A percentile compares a stretch with the other conserved stretches of the same genome.
These are phyloP conservation scores for Drosophila orosa DNA, from an alignment of 1,140 invertebrate genomes.

Conservation along the genomic window DNA sequence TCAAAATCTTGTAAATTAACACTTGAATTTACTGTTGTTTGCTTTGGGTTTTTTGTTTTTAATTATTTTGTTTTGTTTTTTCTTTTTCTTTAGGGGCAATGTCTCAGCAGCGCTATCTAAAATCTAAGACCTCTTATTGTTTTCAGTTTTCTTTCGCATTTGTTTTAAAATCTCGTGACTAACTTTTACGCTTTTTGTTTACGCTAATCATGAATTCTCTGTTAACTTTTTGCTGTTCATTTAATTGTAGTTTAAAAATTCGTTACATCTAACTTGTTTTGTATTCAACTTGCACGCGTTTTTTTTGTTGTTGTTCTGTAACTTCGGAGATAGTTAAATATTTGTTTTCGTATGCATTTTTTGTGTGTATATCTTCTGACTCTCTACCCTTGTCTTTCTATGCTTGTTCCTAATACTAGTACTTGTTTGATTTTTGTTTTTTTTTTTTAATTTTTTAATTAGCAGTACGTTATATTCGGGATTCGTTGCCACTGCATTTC, in stretches of 20 bases:
- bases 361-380: conserved; percentile 14
- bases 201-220: conserved; percentile 74
- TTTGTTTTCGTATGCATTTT: conserved; percentile 30
- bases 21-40: conserved; percentile 9
- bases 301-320: conserved; percentile 30
- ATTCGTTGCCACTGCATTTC: conserved; percentile 34
- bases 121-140: conserved; percentile 24
- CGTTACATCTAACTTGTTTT: conserved; percentile 38
- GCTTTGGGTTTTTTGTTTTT: background rate
- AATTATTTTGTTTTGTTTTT: background rate
- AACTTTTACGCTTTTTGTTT: conserved; percentile 31
- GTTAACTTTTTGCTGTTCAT: conserved; percentile 75
- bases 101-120: conserved; percentile 22
- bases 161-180: conserved; percentile 23
- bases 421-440: conserved; percentile 18
- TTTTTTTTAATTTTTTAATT: conserved; percentile 17
- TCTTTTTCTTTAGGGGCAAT: conserved; percentile 4
- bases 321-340: conserved; percentile 62
- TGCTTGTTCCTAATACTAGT: conserved; percentile 21
- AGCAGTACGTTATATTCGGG: conserved; percentile 29
- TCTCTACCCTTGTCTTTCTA: conserved; percentile 2
- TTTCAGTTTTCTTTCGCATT: conserved; percentile 22
- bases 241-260: conserved; percentile 70
- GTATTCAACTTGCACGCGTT: conserved; percentile 33
- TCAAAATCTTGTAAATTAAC: conserved; percentile 15